phyloP scores from a whole-genome alignment of 2,113 vertebrate genomes.

The Arothron firmamentum region DNA sequence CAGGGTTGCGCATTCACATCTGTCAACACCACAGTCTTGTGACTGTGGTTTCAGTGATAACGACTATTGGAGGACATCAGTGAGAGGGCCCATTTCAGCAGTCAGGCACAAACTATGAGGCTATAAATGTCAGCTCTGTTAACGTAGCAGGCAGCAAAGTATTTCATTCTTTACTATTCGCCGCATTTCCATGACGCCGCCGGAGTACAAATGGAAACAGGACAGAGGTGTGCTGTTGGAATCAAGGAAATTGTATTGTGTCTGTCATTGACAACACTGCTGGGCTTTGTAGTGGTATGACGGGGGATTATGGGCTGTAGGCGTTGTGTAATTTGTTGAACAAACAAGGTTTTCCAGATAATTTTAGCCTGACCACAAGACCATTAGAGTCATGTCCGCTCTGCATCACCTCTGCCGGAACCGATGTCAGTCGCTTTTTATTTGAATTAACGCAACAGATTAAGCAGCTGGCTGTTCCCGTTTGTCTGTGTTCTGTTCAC shows the following conservation, averaged over 20 bases:
- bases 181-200: conserved; percentile 3
- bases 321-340: conserved; percentile 17
- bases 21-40: conserved; percentile 48
- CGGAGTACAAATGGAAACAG: conserved; percentile 8
- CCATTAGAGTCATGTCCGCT: conserved; percentile 4
- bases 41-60: conserved; percentile 21
- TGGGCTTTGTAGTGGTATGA: conserved; percentile 41
- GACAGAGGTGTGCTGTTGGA: background rate
- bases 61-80: background rate
- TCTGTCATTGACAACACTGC: conserved; percentile 38
- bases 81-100: conserved; percentile 21
- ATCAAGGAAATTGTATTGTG: conserved; percentile 16
- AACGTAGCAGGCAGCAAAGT: background rate
- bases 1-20: background rate
- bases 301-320: conserved; percentile 16
- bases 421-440: conserved; percentile 17
- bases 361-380: conserved; percentile 45
- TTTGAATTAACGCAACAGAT: background rate
- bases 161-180: background rate
- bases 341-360: conserved; percentile 41
- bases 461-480: background rate
- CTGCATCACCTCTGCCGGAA: background rate
- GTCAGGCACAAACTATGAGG: conserved; percentile 12
- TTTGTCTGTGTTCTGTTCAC: background rate
- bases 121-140: background rate